A percentile compares a stretch with the other conserved stretches of the same genome.
phyloP scores from a whole-genome alignment of 1,140 invertebrate genomes.

The Sinonovacula constricta region DNA sequence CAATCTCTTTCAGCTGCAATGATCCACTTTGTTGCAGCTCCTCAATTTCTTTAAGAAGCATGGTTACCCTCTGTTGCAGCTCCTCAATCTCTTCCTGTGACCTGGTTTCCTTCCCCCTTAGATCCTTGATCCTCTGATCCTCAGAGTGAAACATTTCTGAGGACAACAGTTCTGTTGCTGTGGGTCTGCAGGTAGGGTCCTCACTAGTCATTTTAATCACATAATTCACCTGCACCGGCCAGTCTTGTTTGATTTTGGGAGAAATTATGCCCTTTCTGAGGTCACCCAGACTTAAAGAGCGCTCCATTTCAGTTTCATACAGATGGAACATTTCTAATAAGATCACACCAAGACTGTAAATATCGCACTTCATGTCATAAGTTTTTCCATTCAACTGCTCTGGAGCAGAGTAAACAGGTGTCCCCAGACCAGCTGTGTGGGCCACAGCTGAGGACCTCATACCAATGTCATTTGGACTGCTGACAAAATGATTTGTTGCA shows the following conservation, averaged over 20 bases:
- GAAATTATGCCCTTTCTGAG: constrained; percentile 61
- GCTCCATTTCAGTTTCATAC: constrained; percentile 88
- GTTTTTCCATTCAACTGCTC: constrained; percentile 85
- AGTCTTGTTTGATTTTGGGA: constrained; percentile 50
- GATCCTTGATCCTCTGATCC: constrained; percentile 74
- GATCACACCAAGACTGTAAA: constrained; percentile 89
- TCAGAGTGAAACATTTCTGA: constrained; percentile 71
- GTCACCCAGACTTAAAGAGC: constrained; percentile 68
- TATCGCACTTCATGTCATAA: constrained; percentile 88
- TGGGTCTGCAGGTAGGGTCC: constrained; percentile 61
- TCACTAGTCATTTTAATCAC: constrained; percentile 61
- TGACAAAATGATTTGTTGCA: constrained; percentile 80
- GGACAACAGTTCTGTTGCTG: constrained; percentile 65
- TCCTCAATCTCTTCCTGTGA: too few species aligned
- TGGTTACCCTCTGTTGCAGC: too few species aligned
- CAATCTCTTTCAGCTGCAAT: too few species aligned
- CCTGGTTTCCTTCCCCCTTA: too few species aligned
- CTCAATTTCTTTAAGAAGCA: too few species aligned
- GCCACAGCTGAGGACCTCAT: constrained; percentile 25
- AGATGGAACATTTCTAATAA: constrained; percentile 86
- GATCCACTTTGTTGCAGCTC: too few species aligned
- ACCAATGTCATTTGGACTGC: constrained; percentile 42
- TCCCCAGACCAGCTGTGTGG: constrained; percentile 82
- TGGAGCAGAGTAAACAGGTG: constrained; percentile 89
- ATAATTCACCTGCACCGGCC: constrained; percentile 64